Percentiles rank a stretch among this genome's conserved stretches.
Conservation (phyloP, 2,888 invertebrate genomes). For the Hecatera dysodea region DNA sequence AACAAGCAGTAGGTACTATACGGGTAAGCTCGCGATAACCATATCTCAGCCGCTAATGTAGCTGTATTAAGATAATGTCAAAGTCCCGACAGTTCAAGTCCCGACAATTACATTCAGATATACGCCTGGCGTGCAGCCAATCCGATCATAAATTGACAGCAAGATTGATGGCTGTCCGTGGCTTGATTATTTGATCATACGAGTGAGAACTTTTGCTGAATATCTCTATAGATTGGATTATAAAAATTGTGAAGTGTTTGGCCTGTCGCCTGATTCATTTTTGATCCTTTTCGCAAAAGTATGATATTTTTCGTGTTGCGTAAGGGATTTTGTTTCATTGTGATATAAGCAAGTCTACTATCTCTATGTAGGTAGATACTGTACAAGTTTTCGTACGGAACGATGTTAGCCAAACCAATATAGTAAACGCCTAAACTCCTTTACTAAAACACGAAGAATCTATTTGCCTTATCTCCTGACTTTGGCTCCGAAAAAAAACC, state of each 20-base stretch:
- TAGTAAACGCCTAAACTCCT: conserved; percentile 17
- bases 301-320: not conserved
- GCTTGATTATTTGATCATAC: conserved; percentile 61
- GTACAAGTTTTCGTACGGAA: not conserved
- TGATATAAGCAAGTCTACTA: not conserved
- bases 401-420: not conserved
- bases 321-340: not conserved
- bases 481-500: conserved; percentile 23
- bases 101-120: conserved; percentile 65
- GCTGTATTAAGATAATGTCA: conserved; percentile 65
- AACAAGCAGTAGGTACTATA: not conserved
- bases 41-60: conserved; percentile 55
- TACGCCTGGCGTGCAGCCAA: conserved; percentile 70
- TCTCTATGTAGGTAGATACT: not conserved
- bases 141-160: conserved; percentile 70
- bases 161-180: conserved; percentile 65
- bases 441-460: conserved; percentile 32
- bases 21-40: conserved; percentile 40
- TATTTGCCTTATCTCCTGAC: conserved; percentile 31
- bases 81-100: conserved; percentile 65
- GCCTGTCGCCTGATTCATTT: not conserved
- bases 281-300: not conserved
- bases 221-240: conserved; percentile 18
- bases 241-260: not conserved
- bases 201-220: conserved; percentile 49